Conservation (phyloP, 2,113 vertebrate species). For the Grallaria varia region DNA sequence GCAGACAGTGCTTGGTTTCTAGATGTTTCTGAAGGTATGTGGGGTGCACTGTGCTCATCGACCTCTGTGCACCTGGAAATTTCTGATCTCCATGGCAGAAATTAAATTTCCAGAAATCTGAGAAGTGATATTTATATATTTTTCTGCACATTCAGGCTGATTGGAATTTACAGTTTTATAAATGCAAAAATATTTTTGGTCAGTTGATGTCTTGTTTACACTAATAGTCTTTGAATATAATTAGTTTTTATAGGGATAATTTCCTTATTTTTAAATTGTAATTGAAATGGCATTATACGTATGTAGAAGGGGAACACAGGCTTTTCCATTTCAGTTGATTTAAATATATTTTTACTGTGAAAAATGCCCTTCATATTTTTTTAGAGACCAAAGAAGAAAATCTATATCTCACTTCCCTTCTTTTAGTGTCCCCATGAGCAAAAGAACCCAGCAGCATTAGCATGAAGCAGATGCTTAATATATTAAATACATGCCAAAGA, state of each 20-base stretch:
- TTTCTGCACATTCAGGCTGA: neutral
- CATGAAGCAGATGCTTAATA: neutral
- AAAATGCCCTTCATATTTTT: neutral
- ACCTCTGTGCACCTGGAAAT: neutral
- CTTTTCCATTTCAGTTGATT: neutral
- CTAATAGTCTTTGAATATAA: neutral
- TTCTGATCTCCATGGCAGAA: neutral
- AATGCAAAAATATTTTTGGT: slow-evolving; percentile 25
- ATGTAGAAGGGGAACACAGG: neutral
- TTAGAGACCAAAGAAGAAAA: neutral
- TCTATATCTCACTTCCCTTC: neutral
- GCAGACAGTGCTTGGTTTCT: neutral
- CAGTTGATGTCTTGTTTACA: neutral
- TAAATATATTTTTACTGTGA: neutral
- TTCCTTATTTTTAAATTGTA: neutral
- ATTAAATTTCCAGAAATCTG: neutral
- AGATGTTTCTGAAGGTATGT: neutral
- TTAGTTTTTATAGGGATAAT: neutral
- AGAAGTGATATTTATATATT: slow-evolving; percentile 1
- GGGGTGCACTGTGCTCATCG: neutral
- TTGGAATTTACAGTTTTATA: slow-evolving; percentile 31
- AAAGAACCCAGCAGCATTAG: neutral
- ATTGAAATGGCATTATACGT: neutral
- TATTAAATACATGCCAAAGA: neutral
- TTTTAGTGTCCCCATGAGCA: neutral